Percentiles rank a stretch among this genome's conserved stretches.
phyloP scores from a whole-genome alignment of 92 coral and sea anemone species.

The Porites divaricata region DNA sequence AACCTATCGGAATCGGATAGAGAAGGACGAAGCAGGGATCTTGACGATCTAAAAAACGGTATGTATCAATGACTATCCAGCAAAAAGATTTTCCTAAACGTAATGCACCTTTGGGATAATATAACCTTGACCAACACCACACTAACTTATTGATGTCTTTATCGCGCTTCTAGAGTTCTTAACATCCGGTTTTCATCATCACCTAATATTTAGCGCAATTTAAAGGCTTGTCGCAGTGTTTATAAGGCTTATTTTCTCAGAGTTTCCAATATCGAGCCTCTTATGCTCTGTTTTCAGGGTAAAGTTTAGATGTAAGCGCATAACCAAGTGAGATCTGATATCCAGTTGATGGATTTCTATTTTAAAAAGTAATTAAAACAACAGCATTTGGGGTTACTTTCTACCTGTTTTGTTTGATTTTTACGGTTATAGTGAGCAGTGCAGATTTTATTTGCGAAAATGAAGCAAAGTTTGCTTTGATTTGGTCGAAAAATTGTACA shows the following conservation, averaged over 20 bases:
- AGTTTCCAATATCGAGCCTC: conserved; percentile 1
- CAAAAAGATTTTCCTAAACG: not conserved
- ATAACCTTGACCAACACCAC: not conserved
- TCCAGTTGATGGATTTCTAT: no score
- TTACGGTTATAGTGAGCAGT: not conserved
- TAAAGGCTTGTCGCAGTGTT: not conserved
- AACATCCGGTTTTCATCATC: conserved; percentile 15
- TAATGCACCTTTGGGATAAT: not conserved
- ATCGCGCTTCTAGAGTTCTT: not conserved
- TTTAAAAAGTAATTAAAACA: no score
- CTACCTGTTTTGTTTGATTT: no score
- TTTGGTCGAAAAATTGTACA: no score
- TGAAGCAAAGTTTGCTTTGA: not conserved
- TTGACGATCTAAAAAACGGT: conserved; percentile 43
- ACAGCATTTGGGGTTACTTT: not conserved
- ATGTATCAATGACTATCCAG: not conserved
- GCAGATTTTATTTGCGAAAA: not conserved
- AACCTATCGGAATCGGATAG: not conserved
- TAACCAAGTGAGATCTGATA: not conserved
- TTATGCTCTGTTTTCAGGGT: not conserved
- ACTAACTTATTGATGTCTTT: not conserved
- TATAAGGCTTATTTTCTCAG: not conserved
- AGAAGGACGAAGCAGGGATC: conserved; percentile 9
- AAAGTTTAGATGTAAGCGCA: not conserved
- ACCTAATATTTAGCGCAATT: conserved; percentile 13